Evolutionary conservation across 2,888 invertebrate genomes (phyloP), one percentile per base, ranked within the genome.

Genomic region (Sipha maydis): DNA sequence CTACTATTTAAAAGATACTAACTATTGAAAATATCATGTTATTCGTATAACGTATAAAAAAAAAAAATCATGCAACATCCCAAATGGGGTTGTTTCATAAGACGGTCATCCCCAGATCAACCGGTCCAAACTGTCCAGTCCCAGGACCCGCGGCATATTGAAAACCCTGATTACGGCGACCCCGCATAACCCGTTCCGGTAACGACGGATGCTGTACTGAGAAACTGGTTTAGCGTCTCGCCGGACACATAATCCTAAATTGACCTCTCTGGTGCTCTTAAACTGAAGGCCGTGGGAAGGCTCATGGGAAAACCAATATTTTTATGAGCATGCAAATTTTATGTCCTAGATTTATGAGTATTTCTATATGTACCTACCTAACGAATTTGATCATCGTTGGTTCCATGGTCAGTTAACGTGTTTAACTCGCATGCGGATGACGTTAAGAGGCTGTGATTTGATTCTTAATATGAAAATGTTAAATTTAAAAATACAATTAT

Each of bases 91-190:
- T 9, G 38, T 83, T 38, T 14, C 21, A 2, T 5, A 31, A 82
- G 80, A 80, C n/a, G 79, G 14, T 17, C 79, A 19, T 88, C 82
- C 88, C 82, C 88, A 82, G 80, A 67, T 73, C 41, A 79, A 86
- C 86, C 86, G 86, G 86, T 86, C 79, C n/a, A 14, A 8, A n/a
- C 34, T 14, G 17, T 25, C 11, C 11, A 48, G 28, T 71, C 69
- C 31, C 83, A 25, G 48, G 54, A 83, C 75, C 80, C 28, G 28
- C 31, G 21, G 14, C 83, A 71, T 48, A 48, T 82, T 48, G 69
- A 28, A 82, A 71, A 21, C 21, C 67, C 54, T 19, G 34, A 21
- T 19, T 11, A 19, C 21, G 2, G 54, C 61, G 34, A 56, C 75
- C 54, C 7, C 69, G 38, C 14, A 25, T 41, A 76, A 79, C 88